Percentiles rank a stretch among this genome's conserved stretches.
Conservation (phyloP, 1,140 invertebrate genomes). For the Bombus waltoni region DNA sequence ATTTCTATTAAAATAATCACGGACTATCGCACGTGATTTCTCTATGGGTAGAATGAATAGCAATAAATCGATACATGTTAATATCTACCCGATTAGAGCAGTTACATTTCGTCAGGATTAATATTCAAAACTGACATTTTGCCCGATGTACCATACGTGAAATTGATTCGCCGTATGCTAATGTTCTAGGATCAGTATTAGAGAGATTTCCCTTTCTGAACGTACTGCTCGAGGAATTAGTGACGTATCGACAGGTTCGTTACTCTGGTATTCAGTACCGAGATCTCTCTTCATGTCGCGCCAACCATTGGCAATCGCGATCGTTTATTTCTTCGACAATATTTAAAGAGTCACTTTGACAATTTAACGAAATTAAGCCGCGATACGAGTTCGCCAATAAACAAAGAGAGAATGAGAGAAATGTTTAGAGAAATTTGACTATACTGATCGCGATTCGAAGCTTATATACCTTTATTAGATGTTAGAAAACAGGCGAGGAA, state of each 20-base stretch:
- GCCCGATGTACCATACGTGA: not conserved
- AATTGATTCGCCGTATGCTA: not conserved
- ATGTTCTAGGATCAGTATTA: not conserved
- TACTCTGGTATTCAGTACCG: not conserved
- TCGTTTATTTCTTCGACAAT: not conserved
- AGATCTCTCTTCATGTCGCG: not conserved
- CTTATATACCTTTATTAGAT: too few species aligned
- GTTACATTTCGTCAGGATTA: not conserved
- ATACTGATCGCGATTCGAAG: too few species aligned
- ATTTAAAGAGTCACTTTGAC: not conserved
- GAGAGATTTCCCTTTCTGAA: not conserved
- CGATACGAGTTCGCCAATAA: too few species aligned
- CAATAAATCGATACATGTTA: too few species aligned
- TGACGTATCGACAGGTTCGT: slow-evolving; percentile 12
- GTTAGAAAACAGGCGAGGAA: too few species aligned
- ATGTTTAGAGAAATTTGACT: too few species aligned
- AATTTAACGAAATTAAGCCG: too few species aligned
- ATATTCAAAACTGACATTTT: slow-evolving; percentile 4
- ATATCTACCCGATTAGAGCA: too few species aligned
- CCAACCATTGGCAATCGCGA: too few species aligned
- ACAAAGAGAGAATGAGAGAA: too few species aligned
- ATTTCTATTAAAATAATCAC: not conserved
- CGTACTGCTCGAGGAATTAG: not conserved
- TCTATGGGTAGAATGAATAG: not conserved
- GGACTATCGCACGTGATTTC: not conserved